Percentiles rank a stretch among this genome's conserved stretches.
These are phyloP conservation scores for Drosophila virilis DNA, from an alignment of 1,140 invertebrate genomes.

Conservation along the genomic window DNA sequence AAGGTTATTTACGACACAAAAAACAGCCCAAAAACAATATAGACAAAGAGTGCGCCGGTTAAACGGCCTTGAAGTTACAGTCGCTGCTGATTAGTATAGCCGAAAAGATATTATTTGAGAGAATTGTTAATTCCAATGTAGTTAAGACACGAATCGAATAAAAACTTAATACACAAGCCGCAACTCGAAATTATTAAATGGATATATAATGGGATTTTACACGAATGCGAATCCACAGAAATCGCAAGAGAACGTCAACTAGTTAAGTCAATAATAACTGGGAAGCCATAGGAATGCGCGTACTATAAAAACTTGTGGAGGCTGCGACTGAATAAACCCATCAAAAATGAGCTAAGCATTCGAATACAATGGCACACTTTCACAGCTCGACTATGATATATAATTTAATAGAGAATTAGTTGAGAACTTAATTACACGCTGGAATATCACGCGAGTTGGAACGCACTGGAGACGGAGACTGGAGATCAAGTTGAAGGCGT, in stretches of 20 bases:
- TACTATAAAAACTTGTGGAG: neutral
- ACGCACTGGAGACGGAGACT: constrained; percentile 17
- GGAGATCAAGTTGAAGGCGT: constrained; percentile 44
- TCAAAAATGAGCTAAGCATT: constrained; percentile 8
- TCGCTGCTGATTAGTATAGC: no score
- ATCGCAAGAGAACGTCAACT: constrained; percentile 41
- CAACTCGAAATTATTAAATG: constrained; percentile 1
- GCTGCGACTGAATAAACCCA: neutral
- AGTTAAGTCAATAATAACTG: constrained; percentile 39
- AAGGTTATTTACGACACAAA: constrained; percentile 29
- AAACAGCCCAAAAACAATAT: constrained; percentile 3
- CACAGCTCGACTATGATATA: constrained; percentile 4
- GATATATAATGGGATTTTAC: constrained; percentile 8
- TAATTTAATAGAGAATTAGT: constrained; percentile 7
- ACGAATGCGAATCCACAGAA: constrained; percentile 3
- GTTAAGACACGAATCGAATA: neutral
- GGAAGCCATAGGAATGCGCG: constrained; percentile 25
- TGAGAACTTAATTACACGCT: constrained; percentile 26
- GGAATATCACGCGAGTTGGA: constrained; percentile 30
- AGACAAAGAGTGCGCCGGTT: constrained; percentile 1
- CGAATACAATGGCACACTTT: constrained; percentile 36
- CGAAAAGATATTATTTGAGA: neutral
- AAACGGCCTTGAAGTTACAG: neutral
- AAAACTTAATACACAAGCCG: neutral
- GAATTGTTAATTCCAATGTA: constrained; percentile 18